Percentiles rank a stretch among this genome's conserved stretches.
Evolutionary conservation across 2,113 vertebrate species (phyloP).

Genomic region (Laticauda colubrina): DNA sequence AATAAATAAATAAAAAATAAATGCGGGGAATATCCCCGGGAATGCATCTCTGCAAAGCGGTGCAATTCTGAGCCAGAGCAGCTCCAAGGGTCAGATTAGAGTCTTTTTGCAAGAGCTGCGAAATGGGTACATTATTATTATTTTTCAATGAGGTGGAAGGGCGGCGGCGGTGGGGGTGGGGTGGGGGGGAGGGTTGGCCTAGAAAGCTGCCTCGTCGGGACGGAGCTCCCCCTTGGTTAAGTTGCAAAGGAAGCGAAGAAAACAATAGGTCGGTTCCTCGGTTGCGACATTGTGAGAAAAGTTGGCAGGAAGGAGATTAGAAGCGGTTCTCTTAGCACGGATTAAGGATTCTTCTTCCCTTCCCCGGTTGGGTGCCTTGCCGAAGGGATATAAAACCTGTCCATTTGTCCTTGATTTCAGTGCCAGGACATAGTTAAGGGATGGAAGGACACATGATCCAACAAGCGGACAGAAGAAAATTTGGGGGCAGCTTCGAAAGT

Average conservation of each 20-base stretch:
- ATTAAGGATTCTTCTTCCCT: neutral
- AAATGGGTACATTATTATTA: constrained; percentile 8
- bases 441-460: neutral
- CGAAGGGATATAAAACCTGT: neutral
- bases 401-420: neutral
- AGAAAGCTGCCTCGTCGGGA: neutral
- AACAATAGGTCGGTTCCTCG: neutral
- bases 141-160: neutral
- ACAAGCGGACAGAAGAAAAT: neutral
- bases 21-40: neutral
- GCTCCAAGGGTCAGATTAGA: neutral
- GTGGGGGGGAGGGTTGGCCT: too few species aligned
- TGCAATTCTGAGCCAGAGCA: neutral
- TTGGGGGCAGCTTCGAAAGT: neutral
- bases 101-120: neutral
- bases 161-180: too few species aligned
- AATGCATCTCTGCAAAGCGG: neutral
- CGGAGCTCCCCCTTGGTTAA: neutral
- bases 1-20: too few species aligned
- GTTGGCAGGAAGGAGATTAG: neutral
- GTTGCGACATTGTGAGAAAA: neutral
- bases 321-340: neutral
- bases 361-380: neutral
- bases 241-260: neutral
- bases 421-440: neutral